Base-by-base conservation (phyloP, 2,888 invertebrate species). In the Cataglyphis altisquamis region DNA sequence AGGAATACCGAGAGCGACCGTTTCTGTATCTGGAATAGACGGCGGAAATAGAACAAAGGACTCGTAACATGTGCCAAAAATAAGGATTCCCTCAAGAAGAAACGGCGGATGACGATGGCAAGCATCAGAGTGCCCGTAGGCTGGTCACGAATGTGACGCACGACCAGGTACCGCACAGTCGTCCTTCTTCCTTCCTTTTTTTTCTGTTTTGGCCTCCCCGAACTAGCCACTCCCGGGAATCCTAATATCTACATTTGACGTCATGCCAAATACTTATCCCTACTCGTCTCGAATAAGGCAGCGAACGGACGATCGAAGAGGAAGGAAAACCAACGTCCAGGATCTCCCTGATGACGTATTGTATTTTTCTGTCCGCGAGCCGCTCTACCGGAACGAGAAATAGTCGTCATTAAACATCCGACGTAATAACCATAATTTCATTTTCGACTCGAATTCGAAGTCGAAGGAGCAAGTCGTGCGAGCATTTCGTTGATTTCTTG, bases 191-290 rank as follows among this genome's bases (percentile, higher is more conserved):
- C 83, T 74, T 87, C 84, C 86, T 88, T 77, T 83, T 74, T 87
- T 85, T 86, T 82, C 73, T 84, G 77, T 73, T 83, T 88, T 75
- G 86, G 87, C 89, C 89, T 90, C 90, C 89, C 89, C 87, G 88
- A 48, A 90, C 90, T 88, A 86, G 88, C 85, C 87, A 91, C 89
- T 91, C 86, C 86, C 86, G 90, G 90, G 94, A 94, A 94, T 94
- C 93, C 94, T 92, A 94, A 94, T 94, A 94, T 94, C 93, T 87
- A 91, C 92, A 92, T 94, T 94, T 94, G 94, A 94, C 93, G 93
- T 92, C 92, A 94, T 94, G 94, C 94, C 94, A 94, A 94, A 93
- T 94, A 92, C 94, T 93, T 92, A 91, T 90, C 89, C 91, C 91
- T 91, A 92, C 93, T 91, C 91, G 92, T 90, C 90, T 90, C 89